Evolutionary conservation across 1,140 invertebrate genomes (phyloP).

Genomic region (Tetramorium simillimum): DNA sequence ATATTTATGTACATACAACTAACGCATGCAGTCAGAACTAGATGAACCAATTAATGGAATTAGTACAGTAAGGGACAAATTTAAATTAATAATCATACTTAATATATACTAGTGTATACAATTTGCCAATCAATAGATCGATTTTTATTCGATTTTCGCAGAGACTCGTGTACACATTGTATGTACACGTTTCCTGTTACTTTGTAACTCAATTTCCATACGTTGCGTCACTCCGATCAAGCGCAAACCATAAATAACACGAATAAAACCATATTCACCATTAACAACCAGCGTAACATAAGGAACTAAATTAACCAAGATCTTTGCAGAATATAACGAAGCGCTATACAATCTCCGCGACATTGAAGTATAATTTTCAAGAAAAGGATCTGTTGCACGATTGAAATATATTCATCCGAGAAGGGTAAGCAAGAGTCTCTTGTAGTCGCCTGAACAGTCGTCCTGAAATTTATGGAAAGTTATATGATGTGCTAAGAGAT

Average conservation of each 20-base stretch:
- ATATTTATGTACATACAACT: constrained; percentile 36
- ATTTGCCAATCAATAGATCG: constrained; percentile 8
- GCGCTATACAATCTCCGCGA: constrained; percentile 35
- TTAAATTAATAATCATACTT: constrained; percentile 9
- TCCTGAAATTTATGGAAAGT: constrained; percentile 88
- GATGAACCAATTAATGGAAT: constrained; percentile 54
- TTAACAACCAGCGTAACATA: constrained; percentile 28
- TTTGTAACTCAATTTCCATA: constrained; percentile 23
- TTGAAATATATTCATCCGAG: constrained; percentile 87
- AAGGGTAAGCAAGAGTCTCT: constrained; percentile 94
- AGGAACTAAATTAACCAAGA: constrained; percentile 28
- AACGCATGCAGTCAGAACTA: constrained; percentile 45
- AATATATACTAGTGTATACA: constrained; percentile 5
- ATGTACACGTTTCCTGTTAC: not conserved
- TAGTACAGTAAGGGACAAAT: constrained; percentile 30
- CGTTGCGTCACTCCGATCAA: constrained; percentile 10
- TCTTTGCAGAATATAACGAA: constrained; percentile 47
- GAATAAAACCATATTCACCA: constrained; percentile 48
- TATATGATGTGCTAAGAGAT: constrained; percentile 61
- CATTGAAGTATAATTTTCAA: constrained; percentile 65
- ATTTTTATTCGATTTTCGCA: not conserved
- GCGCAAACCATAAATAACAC: not conserved
- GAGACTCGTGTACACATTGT: not conserved
- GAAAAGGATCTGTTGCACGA: constrained; percentile 62
- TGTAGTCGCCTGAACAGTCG: constrained; percentile 97